Conservation (phyloP, 2,888 invertebrate genomes). For the Rapana venosa region DNA sequence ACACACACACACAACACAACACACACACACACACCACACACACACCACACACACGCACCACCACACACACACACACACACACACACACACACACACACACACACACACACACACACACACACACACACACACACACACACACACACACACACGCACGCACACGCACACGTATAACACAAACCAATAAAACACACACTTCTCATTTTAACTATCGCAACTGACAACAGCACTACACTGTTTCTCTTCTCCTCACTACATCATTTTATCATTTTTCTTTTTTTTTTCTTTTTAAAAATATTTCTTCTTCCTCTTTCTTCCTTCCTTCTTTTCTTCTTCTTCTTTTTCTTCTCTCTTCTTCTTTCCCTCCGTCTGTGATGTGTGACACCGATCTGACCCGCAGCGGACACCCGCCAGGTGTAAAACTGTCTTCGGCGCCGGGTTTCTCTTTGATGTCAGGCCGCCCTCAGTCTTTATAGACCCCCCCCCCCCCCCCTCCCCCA, state of each 20-base stretch:
- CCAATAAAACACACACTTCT: background rate
- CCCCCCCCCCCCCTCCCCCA: background rate
- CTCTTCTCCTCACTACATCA: no score
- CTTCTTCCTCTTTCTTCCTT: no score
- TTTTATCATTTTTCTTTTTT: no score
- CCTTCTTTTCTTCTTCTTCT: no score
- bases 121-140: no score
- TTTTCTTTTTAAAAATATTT: no score
- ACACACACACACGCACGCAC: background rate
- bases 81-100: conserved; percentile 19
- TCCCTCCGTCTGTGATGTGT: background rate
- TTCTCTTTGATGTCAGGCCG: background rate
- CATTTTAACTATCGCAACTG: no score
- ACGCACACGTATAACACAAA: background rate
- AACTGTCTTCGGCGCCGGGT: background rate
- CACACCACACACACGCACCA: conserved; percentile 13
- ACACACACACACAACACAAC: background rate
- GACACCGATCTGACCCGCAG: background rate
- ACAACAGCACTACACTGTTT: no score
- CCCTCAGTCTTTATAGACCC: background rate
- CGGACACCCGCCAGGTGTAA: background rate
- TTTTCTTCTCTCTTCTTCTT: no score
- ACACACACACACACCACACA: conserved; percentile 25
- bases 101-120: background rate
- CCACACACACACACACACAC: conserved; percentile 18